Evolutionary conservation across 2,113 vertebrate species (phyloP).

Genomic region (Trichechus manatus): DNA sequence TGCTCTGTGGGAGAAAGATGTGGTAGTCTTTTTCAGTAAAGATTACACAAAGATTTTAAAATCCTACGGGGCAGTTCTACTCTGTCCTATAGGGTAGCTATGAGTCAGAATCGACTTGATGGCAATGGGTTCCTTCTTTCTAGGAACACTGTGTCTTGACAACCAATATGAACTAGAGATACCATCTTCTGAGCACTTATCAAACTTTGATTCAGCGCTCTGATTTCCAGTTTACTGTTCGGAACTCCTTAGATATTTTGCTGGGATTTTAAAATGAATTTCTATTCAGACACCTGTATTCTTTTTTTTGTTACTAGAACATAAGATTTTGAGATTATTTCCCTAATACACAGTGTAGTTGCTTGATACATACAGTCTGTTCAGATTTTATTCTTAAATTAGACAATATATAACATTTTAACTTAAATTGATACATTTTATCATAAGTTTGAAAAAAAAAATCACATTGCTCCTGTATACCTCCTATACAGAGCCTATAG

Average conservation of each 20-base stretch:
- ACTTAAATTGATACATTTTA: neutral
- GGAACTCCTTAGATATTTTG: neutral
- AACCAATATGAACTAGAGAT: neutral
- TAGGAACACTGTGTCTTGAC: neutral
- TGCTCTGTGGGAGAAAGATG: too few species aligned
- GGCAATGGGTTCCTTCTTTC: neutral
- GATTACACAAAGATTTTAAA: too few species aligned
- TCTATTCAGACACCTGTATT: neutral
- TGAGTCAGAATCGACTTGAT: too few species aligned
- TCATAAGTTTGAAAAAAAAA: constrained; percentile 1
- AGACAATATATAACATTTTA: neutral
- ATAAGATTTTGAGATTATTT: neutral
- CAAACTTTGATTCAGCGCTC: neutral
- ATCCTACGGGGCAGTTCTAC: too few species aligned
- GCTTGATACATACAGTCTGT: neutral
- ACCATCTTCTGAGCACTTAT: neutral
- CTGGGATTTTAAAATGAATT: neutral
- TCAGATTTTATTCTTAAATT: neutral
- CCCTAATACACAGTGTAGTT: neutral
- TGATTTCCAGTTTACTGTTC: neutral
- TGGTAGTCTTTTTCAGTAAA: too few species aligned
- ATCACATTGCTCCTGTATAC: neutral
- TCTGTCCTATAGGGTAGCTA: too few species aligned
- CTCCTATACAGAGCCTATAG: too few species aligned
- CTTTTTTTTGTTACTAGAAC: neutral